Conservation (phyloP, 2,888 invertebrate genomes). For the Amphiduros pacificus region DNA sequence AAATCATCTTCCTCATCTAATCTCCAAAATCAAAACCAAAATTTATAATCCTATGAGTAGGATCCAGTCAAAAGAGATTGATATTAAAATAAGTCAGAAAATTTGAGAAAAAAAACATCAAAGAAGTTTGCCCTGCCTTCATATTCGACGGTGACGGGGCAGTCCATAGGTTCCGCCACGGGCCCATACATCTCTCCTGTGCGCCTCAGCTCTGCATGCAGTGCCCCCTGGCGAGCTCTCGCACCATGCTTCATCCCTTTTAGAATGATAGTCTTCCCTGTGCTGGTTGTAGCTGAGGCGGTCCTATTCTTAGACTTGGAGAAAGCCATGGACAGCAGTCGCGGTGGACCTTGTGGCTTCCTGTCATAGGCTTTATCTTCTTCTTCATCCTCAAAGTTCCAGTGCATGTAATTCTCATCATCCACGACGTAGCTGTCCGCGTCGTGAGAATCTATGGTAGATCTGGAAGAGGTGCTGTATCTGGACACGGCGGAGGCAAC, state of each 20-base stretch:
- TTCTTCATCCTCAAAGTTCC: constrained; percentile 34
- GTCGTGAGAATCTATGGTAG: background rate
- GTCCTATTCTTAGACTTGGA: too few species aligned
- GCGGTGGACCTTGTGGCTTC: constrained; percentile 7
- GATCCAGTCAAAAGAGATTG: too few species aligned
- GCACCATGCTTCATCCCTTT: constrained; percentile 33
- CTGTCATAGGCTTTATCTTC: constrained; percentile 18
- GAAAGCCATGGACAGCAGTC: background rate
- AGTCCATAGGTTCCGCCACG: constrained; percentile 5
- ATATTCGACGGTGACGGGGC: constrained; percentile 16
- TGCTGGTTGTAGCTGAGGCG: background rate
- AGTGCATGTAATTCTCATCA: constrained; percentile 46
- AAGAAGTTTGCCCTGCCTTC: too few species aligned
- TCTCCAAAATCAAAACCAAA: too few species aligned
- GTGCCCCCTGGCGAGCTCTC: background rate
- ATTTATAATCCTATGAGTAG: too few species aligned
- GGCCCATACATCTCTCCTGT: constrained; percentile 9
- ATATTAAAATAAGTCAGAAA: too few species aligned
- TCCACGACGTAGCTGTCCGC: constrained; percentile 31
- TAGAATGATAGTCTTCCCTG: constrained; percentile 28
- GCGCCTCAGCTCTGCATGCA: background rate
- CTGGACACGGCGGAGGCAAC: too few species aligned
- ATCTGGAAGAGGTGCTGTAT: too few species aligned
- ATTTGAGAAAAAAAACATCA: too few species aligned
- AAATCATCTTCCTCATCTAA: too few species aligned